Evolutionary conservation across 1,140 invertebrate species (phyloP).

Genomic region (Agrypnia vestita): DNA sequence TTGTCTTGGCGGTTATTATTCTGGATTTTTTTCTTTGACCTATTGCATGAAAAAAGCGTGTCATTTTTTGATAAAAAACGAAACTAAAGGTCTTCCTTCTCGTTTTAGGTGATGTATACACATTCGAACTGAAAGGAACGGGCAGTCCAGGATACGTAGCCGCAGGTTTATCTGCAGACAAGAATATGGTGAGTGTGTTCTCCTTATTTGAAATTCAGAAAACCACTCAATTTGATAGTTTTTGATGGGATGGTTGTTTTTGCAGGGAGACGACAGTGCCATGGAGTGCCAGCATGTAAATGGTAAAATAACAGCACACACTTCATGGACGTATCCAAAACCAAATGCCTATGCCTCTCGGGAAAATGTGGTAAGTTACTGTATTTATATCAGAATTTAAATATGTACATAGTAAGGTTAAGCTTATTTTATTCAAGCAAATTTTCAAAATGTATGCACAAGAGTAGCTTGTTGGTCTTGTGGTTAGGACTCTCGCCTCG

Average conservation of each 20-base stretch:
- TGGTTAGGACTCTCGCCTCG: no score
- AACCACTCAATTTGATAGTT: no score
- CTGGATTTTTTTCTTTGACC: no score
- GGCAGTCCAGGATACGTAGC: constrained; percentile 81
- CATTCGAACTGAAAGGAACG: constrained; percentile 79
- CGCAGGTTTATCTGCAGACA: constrained; percentile 82
- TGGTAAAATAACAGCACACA: constrained; percentile 77
- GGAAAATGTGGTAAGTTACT: constrained; percentile 68
- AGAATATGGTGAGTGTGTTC: constrained; percentile 77
- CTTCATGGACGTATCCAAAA: constrained; percentile 78
- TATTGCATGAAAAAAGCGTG: no score
- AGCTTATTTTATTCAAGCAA: no score
- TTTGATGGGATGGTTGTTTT: not conserved
- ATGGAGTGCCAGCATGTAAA: constrained; percentile 85
- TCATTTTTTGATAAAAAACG: constrained; percentile 79
- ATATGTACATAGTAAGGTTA: no score
- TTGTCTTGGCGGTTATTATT: no score
- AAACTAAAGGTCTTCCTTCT: no score
- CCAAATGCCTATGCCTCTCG: constrained; percentile 68
- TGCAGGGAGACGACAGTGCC: constrained; percentile 86
- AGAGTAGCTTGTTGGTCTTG: no score
- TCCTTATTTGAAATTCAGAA: no score
- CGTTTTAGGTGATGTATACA: constrained; percentile 76
- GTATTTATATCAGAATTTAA: not conserved
- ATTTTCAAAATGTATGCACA: no score